Percentiles rank a stretch among this genome's conserved stretches.
These are phyloP conservation scores for Hylaeus volcanicus DNA, from an alignment of 1,140 invertebrate genomes.

Conservation along the genomic window DNA sequence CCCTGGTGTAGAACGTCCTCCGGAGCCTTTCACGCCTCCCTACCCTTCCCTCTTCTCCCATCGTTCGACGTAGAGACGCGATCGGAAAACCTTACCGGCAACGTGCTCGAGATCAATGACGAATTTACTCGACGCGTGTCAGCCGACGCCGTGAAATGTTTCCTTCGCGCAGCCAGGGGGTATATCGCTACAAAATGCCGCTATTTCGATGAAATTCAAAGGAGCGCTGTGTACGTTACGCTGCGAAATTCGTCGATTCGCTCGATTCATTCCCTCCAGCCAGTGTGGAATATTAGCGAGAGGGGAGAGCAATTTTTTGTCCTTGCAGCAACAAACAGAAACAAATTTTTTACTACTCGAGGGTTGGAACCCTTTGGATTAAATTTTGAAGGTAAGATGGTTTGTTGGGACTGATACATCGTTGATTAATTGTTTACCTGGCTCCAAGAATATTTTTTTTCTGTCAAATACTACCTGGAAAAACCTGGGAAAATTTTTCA, in stretches of 20 bases:
- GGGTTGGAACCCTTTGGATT: too few species aligned
- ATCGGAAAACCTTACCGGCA: constrained; percentile 40
- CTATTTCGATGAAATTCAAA: constrained; percentile 29
- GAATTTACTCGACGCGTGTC: constrained; percentile 43
- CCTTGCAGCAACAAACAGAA: too few species aligned
- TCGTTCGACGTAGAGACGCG: constrained; percentile 21
- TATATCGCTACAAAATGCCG: constrained; percentile 8
- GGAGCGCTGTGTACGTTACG: not conserved
- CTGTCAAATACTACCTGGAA: too few species aligned
- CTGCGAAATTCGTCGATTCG: constrained; percentile 5
- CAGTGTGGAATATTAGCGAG: not conserved
- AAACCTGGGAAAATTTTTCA: too few species aligned
- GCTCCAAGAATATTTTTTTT: too few species aligned
- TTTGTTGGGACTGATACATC: too few species aligned
- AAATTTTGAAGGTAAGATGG: too few species aligned
- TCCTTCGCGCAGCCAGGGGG: not conserved
- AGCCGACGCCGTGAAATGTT: constrained; percentile 22
- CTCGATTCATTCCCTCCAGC: not conserved
- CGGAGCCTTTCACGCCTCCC: not conserved
- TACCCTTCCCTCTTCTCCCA: too few species aligned
- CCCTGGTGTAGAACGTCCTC: constrained; percentile 43
- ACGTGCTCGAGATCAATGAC: constrained; percentile 41
- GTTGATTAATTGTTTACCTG: too few species aligned
- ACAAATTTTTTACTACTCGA: too few species aligned
- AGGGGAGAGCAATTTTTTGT: too few species aligned